phyloP scores from a whole-genome alignment of 2,113 vertebrate species.

The Etia nguti region DNA sequence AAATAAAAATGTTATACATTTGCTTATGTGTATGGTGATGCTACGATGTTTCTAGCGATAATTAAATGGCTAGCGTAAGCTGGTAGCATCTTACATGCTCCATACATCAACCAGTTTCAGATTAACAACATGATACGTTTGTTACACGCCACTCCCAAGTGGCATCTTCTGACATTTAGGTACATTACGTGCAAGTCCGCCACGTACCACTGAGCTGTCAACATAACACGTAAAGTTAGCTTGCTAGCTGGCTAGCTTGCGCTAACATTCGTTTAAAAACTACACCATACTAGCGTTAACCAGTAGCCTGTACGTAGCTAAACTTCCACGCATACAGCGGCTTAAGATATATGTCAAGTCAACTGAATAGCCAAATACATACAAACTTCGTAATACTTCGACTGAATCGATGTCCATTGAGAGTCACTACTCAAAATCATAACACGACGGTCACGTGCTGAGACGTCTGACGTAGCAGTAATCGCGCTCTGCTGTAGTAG shows the following conservation, averaged over 20 bases:
- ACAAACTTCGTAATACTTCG: background rate
- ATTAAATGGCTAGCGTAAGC: background rate
- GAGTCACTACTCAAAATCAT: background rate
- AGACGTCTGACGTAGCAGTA: background rate
- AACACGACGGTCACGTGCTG: background rate
- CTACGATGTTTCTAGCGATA: background rate
- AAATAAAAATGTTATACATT: background rate
- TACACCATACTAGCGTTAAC: background rate
- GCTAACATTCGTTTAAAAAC: background rate
- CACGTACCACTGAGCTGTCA: background rate
- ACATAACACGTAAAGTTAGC: background rate
- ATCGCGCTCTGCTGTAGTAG: background rate
- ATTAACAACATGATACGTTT: background rate
- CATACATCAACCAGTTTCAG: background rate
- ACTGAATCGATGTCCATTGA: background rate
- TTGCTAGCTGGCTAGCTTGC: background rate
- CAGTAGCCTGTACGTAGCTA: background rate
- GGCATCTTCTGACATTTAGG: background rate
- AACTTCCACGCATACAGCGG: background rate
- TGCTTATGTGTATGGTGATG: background rate
- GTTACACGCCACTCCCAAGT: fast-evolving
- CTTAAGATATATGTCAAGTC: background rate
- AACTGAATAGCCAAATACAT: background rate
- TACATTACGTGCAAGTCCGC: background rate
- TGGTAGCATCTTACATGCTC: background rate